phyloP scores from a whole-genome alignment of 2,888 invertebrate genomes.

The Ommatoiulus sabulosus region DNA sequence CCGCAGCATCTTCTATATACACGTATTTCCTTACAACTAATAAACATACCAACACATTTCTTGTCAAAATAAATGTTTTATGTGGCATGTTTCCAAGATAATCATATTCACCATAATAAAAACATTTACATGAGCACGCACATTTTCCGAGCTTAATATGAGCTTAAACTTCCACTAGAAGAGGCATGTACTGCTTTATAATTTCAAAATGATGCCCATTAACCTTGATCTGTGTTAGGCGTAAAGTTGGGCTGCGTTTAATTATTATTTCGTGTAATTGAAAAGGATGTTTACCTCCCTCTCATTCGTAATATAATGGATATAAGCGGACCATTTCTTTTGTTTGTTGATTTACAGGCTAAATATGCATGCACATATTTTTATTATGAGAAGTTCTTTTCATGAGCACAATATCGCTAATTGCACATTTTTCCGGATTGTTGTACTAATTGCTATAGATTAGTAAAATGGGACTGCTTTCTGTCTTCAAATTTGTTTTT shows the following conservation, averaged over 20 bases:
- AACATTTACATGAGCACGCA: no score
- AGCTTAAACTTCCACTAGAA: no score
- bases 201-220: neutral
- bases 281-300: no score
- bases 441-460: neutral
- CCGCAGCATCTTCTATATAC: neutral
- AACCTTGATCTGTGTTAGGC: no score
- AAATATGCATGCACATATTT: neutral
- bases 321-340: no score
- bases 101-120: neutral
- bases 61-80: neutral
- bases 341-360: no score
- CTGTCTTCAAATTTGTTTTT: no score
- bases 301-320: no score
- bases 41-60: neutral
- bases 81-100: neutral
- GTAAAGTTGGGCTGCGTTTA: no score
- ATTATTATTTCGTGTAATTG: no score
- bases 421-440: neutral
- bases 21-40: neutral
- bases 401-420: neutral
- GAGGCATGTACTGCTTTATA: neutral
- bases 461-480: no score
- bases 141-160: no score
- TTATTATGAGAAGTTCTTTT: neutral